These are phyloP conservation scores for Lypha dubia DNA, from an alignment of 2,888 invertebrate species.

Conservation along the genomic window DNA sequence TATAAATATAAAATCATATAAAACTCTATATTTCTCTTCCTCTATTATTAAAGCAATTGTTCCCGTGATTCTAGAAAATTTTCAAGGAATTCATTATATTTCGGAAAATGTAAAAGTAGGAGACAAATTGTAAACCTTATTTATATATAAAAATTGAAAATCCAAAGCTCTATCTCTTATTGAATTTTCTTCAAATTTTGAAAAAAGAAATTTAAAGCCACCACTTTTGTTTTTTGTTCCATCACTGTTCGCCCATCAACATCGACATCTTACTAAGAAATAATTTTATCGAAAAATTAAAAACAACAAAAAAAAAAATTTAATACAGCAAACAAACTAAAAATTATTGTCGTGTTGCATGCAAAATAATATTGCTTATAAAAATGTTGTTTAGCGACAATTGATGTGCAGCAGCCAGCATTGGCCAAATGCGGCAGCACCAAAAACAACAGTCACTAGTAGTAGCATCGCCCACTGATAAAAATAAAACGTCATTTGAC, in stretches of 20 bases:
- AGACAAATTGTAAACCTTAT: no score
- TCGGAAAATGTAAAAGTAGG: no score
- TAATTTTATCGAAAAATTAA: constrained; percentile 43
- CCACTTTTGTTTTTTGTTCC: background rate
- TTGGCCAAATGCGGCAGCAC: constrained; percentile 8
- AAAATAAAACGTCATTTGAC: constrained; percentile 76
- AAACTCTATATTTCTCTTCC: no score
- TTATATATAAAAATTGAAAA: no score
- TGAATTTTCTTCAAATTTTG: no score
- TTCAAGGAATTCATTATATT: no score
- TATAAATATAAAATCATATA: no score
- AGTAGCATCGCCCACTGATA: constrained; percentile 79
- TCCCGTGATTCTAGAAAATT: no score
- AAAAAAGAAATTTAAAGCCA: no score
- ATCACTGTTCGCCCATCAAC: constrained; percentile 32
- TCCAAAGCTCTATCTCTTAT: background rate
- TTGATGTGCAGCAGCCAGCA: constrained; percentile 15
- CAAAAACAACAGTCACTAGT: constrained; percentile 75
- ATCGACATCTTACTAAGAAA: constrained; percentile 55
- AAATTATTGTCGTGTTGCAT: constrained; percentile 57
- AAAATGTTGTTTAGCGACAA: constrained; percentile 36
- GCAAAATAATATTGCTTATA: constrained; percentile 48
- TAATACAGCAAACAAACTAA: constrained; percentile 17
- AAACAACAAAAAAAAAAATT: constrained; percentile 17
- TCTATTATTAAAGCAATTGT: no score